Base-by-base conservation (phyloP, 2,113 vertebrate species). In the Oryzias melastigma region DNA sequence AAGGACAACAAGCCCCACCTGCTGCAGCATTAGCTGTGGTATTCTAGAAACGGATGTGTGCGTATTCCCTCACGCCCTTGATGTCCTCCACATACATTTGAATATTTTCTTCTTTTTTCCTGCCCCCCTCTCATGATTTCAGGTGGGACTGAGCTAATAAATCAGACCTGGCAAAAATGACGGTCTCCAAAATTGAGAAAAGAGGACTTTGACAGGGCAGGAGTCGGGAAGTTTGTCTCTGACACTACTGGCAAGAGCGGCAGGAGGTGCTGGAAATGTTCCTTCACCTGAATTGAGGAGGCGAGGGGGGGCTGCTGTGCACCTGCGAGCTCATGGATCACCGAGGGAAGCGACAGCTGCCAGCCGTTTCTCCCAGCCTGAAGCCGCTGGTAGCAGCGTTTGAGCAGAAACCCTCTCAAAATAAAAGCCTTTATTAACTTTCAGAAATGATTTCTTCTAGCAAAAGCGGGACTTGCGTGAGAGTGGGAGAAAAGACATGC, bases 271-370 rank as follows among this genome's bases (percentile, higher is more conserved):
- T 20, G 62, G 42, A 62, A 56, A 40, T 44, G n/a, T 54, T 51
- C 47, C 59, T 50, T 57, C 14, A 53, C 70, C 22, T 22, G 22
- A 22, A 22, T 22, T 22, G 22, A 22, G 22, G 2, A 22, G 22
- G 22, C 22, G 27, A 7, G 4, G 27, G 5, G 27, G 27, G 60
- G 75, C 65, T 57, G 55, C 8, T 16, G 54, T 71, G 77, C 62
- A 72, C 66, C 81, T 65, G 68, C 10, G 65, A 74, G 68, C 65
- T 62, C 46, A 71, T 62, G 77, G 48, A 55, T 59, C 22, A 29
- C 71, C 14, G 29, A 27, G 53, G 46, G 62, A 41, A 68, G 52
- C 43, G 45, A 52, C 64, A 55, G 69, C 48, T 73, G 66, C 78
- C 68, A 65, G 22, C 58, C 43, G 16, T 17, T 1, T 45, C 19